A percentile compares a stretch with the other conserved stretches of the same genome.
Conservation (phyloP, 2,888 invertebrate genomes). For the Patella ulyssiponensis region DNA sequence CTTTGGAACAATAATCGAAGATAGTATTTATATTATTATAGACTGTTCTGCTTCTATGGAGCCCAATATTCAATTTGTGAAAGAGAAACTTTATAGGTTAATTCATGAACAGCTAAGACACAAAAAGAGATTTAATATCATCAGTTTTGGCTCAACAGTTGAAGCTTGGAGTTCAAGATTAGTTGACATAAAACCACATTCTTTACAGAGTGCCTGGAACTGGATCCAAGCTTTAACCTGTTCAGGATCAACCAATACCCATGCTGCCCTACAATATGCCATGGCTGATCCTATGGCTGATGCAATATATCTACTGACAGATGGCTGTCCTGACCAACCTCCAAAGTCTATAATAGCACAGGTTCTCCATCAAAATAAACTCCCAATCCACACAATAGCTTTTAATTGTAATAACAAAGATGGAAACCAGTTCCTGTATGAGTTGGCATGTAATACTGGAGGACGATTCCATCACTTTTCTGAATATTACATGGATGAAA, state of each 20-base stretch:
- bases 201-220: conserved; percentile 65
- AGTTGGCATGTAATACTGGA: conserved; percentile 67
- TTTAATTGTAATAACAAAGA: conserved; percentile 72
- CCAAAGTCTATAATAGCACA: conserved; percentile 71
- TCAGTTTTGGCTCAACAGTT: conserved; percentile 67
- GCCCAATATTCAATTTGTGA: conserved; percentile 70
- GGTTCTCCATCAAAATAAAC: conserved; percentile 66
- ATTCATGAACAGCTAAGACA: conserved; percentile 72
- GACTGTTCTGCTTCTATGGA: conserved; percentile 72
- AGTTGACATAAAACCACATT: conserved; percentile 69
- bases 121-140: conserved; percentile 71
- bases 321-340: conserved; percentile 72
- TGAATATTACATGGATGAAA: conserved; percentile 58
- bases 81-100: conserved; percentile 69
- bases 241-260: conserved; percentile 71
- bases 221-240: conserved; percentile 68
- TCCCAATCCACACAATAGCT: conserved; percentile 72
- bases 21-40: conserved; percentile 70
- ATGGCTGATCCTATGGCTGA: conserved; percentile 68
- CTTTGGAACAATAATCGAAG: conserved; percentile 72
- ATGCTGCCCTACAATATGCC: conserved; percentile 69
- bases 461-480: conserved; percentile 72
- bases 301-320: conserved; percentile 71
- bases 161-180: conserved; percentile 68
- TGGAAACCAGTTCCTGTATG: conserved; percentile 70